Conservation (phyloP, 2,888 invertebrate genomes). For the Ophion slaviceki region DNA sequence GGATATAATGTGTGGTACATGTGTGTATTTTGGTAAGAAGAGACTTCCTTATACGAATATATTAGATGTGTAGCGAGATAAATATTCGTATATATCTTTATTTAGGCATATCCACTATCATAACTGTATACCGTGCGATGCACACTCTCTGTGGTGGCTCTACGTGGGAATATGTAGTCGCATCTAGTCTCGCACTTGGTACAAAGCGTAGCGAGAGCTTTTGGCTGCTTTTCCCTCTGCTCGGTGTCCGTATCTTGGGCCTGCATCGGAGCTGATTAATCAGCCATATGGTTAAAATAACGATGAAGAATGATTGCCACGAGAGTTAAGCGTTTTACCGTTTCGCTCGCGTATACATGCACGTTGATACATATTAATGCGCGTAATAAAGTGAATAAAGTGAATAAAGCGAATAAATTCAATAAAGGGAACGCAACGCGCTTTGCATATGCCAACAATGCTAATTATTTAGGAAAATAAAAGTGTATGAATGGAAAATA, state of each 20-base stretch:
- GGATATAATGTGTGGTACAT: neutral
- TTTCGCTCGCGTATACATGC: conserved; percentile 28
- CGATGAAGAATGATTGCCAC: conserved; percentile 64
- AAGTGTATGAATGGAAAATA: neutral
- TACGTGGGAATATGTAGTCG: conserved; percentile 59
- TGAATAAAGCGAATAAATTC: conserved; percentile 25
- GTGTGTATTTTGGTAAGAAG: neutral
- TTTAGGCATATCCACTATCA: conserved; percentile 52
- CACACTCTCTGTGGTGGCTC: conserved; percentile 38
- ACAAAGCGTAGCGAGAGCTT: conserved; percentile 26
- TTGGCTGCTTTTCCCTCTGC: conserved; percentile 16
- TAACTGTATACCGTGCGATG: conserved; percentile 50
- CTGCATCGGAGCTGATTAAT: conserved; percentile 62
- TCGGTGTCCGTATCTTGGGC: conserved; percentile 37
- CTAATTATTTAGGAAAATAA: conserved; percentile 45
- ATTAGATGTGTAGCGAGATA: neutral
- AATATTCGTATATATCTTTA: neutral
- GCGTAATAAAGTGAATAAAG: conserved; percentile 36
- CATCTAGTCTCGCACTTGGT: conserved; percentile 25
- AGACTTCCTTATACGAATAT: neutral
- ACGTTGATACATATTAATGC: conserved; percentile 34
- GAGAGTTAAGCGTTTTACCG: conserved; percentile 59
- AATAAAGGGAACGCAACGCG: conserved; percentile 16
- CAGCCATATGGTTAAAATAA: conserved; percentile 65
- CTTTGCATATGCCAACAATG: conserved; percentile 59